Evolutionary conservation across 23 tunicate genomes (phyloP).

Genomic region (Diplosoma virens): DNA sequence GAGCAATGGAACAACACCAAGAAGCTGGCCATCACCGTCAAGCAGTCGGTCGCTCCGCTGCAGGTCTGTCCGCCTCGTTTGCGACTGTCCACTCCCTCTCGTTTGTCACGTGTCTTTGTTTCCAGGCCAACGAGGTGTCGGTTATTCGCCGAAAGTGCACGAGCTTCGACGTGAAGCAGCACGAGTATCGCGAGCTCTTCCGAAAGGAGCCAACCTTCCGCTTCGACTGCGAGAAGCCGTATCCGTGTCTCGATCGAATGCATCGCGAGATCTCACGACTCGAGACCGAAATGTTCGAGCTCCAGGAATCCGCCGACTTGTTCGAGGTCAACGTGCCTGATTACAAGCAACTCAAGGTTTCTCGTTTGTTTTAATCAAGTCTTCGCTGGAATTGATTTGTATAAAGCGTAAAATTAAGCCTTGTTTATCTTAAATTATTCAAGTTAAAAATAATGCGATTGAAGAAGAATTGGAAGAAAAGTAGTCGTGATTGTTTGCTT

Average conservation of each 20-base stretch:
- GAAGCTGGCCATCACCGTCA: conserved; percentile 84
- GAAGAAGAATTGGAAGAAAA: too few species aligned
- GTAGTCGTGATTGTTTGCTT: too few species aligned
- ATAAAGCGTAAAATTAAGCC: too few species aligned
- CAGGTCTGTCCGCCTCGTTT: conserved; percentile 73
- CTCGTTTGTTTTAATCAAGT: neutral
- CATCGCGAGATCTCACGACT: conserved; percentile 44
- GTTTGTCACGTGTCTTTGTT: conserved; percentile 3
- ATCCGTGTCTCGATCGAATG: conserved; percentile 60
- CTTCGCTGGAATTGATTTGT: too few species aligned
- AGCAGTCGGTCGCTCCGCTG: conserved; percentile 89
- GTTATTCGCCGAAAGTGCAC: conserved; percentile 89
- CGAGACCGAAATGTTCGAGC: conserved; percentile 63
- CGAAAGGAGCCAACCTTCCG: conserved; percentile 66
- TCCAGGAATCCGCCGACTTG: conserved; percentile 80
- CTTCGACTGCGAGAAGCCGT: conserved; percentile 76
- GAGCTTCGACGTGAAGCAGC: conserved; percentile 94
- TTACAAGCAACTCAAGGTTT: conserved; percentile 86
- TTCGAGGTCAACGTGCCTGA: conserved; percentile 95
- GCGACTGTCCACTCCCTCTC: too few species aligned
- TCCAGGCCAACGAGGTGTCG: conserved; percentile 88
- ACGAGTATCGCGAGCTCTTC: conserved; percentile 81
- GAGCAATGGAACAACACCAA: conserved; percentile 97
- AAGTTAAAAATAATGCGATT: too few species aligned
- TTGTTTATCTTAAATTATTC: too few species aligned